A percentile compares a stretch with the other conserved stretches of the same genome.
phyloP scores from a whole-genome alignment of 1,140 invertebrate species.

The Mactra quadrangularis region DNA sequence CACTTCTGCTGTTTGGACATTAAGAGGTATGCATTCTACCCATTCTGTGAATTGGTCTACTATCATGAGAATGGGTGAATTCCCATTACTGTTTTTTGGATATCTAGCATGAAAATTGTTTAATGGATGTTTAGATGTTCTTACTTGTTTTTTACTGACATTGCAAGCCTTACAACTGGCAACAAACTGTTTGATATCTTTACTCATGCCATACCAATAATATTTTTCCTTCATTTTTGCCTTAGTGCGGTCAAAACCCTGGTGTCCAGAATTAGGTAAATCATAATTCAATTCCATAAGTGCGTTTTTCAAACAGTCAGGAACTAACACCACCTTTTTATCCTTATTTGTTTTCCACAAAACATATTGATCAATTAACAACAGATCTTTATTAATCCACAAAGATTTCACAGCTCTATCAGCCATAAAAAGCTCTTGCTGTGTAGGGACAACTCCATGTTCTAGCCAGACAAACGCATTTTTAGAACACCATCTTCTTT shows the following conservation, averaged over 20 bases:
- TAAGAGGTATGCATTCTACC: conserved; percentile 68
- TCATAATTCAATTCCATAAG: not conserved
- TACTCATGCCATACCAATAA: conserved; percentile 20
- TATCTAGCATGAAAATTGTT: conserved; percentile 15
- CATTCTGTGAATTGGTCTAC: conserved; percentile 77
- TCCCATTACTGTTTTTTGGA: conserved; percentile 63
- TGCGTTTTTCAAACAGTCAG: not conserved
- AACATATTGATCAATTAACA: not conserved
- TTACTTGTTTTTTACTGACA: conserved; percentile 38
- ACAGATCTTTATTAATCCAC: conserved; percentile 1
- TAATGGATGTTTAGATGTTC: not conserved
- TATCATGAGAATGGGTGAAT: conserved; percentile 70
- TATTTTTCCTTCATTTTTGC: conserved; percentile 34
- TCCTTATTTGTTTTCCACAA: not conserved
- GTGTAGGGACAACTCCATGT: not conserved
- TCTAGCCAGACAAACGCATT: not conserved
- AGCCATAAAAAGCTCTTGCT: not conserved
- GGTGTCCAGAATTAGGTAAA: conserved; percentile 24
- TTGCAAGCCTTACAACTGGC: conserved; percentile 16
- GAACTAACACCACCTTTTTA: not conserved
- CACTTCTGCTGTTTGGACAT: conserved; percentile 60
- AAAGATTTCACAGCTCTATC: not conserved
- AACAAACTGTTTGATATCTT: conserved; percentile 18
- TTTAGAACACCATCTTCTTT: not conserved
- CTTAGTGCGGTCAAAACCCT: conserved; percentile 28